These are phyloP conservation scores for Anoncus sp. DNA, from an alignment of 2,888 invertebrate species.

Conservation along the genomic window DNA sequence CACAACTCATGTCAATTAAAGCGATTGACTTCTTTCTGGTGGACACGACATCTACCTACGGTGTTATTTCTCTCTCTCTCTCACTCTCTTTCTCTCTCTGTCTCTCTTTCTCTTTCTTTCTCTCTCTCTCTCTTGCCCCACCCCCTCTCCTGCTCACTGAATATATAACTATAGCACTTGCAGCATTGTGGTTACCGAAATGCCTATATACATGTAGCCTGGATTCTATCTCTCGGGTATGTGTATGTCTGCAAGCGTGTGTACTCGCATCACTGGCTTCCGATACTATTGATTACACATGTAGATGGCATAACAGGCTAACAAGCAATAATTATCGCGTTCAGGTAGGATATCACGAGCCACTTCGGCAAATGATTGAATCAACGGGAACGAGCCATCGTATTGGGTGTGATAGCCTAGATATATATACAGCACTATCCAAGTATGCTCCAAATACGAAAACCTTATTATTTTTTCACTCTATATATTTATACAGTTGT, in stretches of 20 bases:
- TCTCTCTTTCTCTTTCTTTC: no score
- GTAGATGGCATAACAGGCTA: conserved; percentile 76
- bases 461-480: conserved; percentile 39
- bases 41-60: conserved; percentile 6
- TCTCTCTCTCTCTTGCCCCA: no score
- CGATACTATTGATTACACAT: conserved; percentile 76
- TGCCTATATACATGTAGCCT: background rate
- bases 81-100: no score
- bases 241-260: background rate
- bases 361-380: conserved; percentile 75
- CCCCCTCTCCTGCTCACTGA: background rate
- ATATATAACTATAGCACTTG: conserved; percentile 9
- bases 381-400: conserved; percentile 67
- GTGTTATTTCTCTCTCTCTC: background rate
- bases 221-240: background rate
- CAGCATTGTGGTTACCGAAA: conserved; percentile 41
- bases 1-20: background rate
- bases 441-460: conserved; percentile 12
- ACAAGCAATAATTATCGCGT: conserved; percentile 78
- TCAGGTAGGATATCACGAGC: conserved; percentile 66
- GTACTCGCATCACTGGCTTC: conserved; percentile 34
- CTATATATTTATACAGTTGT: background rate
- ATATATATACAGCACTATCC: background rate
- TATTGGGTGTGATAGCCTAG: background rate
- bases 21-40: conserved; percentile 10